Base-by-base conservation (phyloP, 2,888 invertebrate species). In the Anaspis maculata region DNA sequence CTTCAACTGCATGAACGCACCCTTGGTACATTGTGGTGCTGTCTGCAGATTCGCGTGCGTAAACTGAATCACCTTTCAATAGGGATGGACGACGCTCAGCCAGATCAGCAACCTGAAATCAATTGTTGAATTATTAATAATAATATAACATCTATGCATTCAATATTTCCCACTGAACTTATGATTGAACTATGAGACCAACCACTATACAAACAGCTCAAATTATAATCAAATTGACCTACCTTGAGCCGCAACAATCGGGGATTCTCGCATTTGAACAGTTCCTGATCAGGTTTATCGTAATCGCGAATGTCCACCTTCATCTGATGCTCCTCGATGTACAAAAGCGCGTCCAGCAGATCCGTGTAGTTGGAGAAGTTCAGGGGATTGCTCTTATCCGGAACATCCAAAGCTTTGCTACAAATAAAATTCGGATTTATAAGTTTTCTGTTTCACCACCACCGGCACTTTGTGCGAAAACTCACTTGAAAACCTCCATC, bases 81-180 rank as follows among this genome's bases (percentile, higher is more conserved):
- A 63, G 34, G 12, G 61, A 62, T 2, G 64, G 64, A 13, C 62
- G 48, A 12, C 54, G 51, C 47, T 64, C 64, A 3, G 59, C 56
- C 21, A 64, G 41, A 13, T 57, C 61, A 16, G 62, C 57, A 13
- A 64, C 60, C n/a, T n/a, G n/a, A n/a, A n/a, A n/a, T n/a, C n/a
- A n/a, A n/a, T n/a, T n/a, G n/a, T n/a, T n/a, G n/a, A n/a, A n/a
- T n/a, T n/a, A n/a, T n/a, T n/a, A n/a, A n/a, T n/a, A n/a, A n/a
- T n/a, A n/a, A n/a, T n/a, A n/a, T n/a, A n/a, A n/a, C n/a, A n/a
- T n/a, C n/a, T n/a, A n/a, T n/a, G n/a, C n/a, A n/a, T n/a, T n/a
- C n/a, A n/a, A n/a, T n/a, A n/a, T n/a, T n/a, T n/a, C n/a, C n/a
- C n/a, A n/a, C n/a, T n/a, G n/a, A n/a, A n/a, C n/a, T n/a, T n/a